Evolutionary conservation across 2,888 invertebrate genomes (phyloP).

Genomic region (Nowickia ferox): DNA sequence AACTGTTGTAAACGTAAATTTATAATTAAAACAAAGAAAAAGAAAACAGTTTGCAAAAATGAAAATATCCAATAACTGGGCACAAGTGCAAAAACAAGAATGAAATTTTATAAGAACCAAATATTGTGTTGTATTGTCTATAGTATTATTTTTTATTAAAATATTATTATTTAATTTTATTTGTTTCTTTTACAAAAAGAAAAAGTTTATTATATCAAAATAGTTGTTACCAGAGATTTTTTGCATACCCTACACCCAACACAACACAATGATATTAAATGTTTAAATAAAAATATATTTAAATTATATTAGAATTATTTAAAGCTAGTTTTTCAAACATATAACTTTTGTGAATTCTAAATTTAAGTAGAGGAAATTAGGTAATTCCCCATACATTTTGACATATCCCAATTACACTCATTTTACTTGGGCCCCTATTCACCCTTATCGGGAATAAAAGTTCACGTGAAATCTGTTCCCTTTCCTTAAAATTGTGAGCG

Average conservation of each 20-base stretch:
- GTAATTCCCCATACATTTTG: too few species aligned
- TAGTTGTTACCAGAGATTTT: slow-evolving; percentile 29
- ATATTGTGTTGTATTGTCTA: slow-evolving; percentile 70
- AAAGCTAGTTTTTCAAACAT: too few species aligned
- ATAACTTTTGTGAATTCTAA: too few species aligned
- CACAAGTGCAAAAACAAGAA: slow-evolving; percentile 73
- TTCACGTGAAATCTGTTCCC: too few species aligned
- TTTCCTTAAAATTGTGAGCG: too few species aligned
- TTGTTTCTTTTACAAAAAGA: slow-evolving; percentile 49
- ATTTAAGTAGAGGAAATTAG: too few species aligned
- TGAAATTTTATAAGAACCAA: slow-evolving; percentile 65
- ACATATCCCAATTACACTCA: too few species aligned
- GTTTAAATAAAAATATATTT: background rate
- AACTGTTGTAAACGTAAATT: slow-evolving; percentile 52
- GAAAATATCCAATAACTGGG: slow-evolving; percentile 58
- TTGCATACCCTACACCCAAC: slow-evolving; percentile 24
- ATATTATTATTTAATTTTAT: slow-evolving; percentile 58
- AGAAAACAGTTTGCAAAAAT: background rate
- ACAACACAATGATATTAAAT: background rate
- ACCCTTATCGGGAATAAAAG: too few species aligned
- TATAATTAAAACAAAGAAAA: slow-evolving; percentile 43
- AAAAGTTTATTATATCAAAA: background rate
- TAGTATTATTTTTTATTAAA: slow-evolving; percentile 59
- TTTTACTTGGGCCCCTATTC: too few species aligned
- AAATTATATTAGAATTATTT: too few species aligned